Base-by-base conservation (phyloP, 1,140 invertebrate species). In the Aradophagus sp. region DNA sequence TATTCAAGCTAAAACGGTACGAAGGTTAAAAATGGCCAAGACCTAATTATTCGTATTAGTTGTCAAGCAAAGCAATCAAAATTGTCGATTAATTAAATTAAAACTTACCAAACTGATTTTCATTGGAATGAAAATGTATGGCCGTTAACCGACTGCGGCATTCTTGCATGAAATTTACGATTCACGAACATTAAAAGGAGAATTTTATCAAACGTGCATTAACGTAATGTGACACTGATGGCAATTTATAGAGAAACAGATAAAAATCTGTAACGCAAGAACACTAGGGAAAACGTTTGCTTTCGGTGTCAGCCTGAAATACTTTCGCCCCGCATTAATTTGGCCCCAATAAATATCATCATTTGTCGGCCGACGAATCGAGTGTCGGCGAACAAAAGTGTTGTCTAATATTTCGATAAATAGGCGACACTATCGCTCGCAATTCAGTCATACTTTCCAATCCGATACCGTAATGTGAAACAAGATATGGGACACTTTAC, bases 391-490 rank as follows among this genome's bases (percentile, higher is more conserved):
- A 34, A 59, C 17, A 39, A 59, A 59, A 31, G 15, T 11, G 34
- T 39, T 48, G 34, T 12, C 16, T 5, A 48, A 59, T 47, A 23
- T 31, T 48, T 47, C 32, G 35, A 48, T 47, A 38, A 20, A 39
- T 36, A 39, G 34, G 12, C 23, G 39, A 59, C 35, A 59, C 19
- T 59, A 29, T 32, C 42, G n/a, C 56, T 41, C 19, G 36, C 27
- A 16, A 42, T 50, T 50, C 56, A 34, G 20, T 26, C 41, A 41
- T 4, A 61, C 56, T 61, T 61, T 61, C 44, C 34, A 61, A n/a
- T n/a, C n/a, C n/a, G n/a, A 61, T 61, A 61, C 44, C 56, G 27
- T 61, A 61, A 61, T 32, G 6, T 50, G 36, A 13, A 42, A 42
- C 27, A 41, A 50, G 7, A 42, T 41, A 42, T 56, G 7, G 31